phyloP scores from a whole-genome alignment of 2,888 invertebrate genomes.

The Geotrupes spiniger region DNA sequence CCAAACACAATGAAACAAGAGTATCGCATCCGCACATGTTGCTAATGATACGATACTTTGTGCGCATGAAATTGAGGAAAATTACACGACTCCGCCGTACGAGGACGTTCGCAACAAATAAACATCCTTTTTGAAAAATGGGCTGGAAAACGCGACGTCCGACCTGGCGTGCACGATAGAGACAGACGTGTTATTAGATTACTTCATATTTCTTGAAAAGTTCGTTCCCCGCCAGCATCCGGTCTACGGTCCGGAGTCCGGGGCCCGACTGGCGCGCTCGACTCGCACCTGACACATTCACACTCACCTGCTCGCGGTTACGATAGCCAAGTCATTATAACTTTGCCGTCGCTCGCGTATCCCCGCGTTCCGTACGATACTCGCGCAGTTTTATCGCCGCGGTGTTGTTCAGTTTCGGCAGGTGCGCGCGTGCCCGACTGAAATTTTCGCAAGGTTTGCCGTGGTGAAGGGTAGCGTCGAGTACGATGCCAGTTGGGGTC shows the following conservation, averaged over 20 bases:
- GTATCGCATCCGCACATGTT: too few relatives aligned
- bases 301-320: conserved; percentile 20
- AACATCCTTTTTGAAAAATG: background rate
- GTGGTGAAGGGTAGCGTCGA: background rate
- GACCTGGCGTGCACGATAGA: background rate
- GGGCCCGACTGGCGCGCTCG: conserved; percentile 24
- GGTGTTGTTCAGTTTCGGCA: background rate
- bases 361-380: background rate
- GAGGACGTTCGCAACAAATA: background rate
- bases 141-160: background rate
- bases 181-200: background rate
- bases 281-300: conserved; percentile 24
- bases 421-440: background rate
- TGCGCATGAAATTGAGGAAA: too few relatives aligned
- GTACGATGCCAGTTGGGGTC: conserved; percentile 58
- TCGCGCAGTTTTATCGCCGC: background rate
- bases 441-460: background rate
- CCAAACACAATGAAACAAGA: too few relatives aligned
- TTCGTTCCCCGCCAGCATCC: conserved; percentile 29
- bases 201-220: conserved; percentile 19
- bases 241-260: conserved; percentile 25
- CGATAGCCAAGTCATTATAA: conserved; percentile 5
- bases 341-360: conserved; percentile 1
- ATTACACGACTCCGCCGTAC: too few relatives aligned
- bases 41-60: too few relatives aligned